Evolutionary conservation across 2,888 invertebrate genomes (phyloP), one percentile per base, ranked within the genome.

Genomic region (Cataglyphis rosenhaueri): DNA sequence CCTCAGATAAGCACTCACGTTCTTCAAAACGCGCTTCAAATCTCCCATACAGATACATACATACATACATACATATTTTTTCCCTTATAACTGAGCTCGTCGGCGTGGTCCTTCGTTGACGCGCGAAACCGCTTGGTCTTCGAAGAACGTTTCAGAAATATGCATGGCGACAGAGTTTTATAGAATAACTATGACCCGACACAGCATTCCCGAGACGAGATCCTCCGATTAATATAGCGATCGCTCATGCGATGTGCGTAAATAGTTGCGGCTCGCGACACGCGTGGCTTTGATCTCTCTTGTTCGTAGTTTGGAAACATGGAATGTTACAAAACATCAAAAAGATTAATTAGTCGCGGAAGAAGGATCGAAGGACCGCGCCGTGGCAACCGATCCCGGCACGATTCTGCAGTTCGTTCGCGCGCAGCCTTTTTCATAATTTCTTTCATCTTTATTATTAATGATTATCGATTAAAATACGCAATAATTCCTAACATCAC

Each of bases 241-340:
- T 78, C 41, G 57, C 70, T 55, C 15, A 38, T 76, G 29, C 66
- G 55, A 84, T 64, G 55, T 44, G 64, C 71, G 48, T 71, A 55
- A 55, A 73, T 81, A 61, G 61, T 81, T 74, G 85, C 64, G 82
- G 74, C 83, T 64, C 73, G 68, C 70, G 74, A 66, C 61, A 64
- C 83, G 83, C 84, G 57, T 62, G 82, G 86, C 74, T 85, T 85
- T 83, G 87, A 86, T 87, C 84, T 86, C 35, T n/a, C 44, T 70
- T 78, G 87, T 90, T 85, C 85, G 86, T 59, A 91, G 91, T 92
- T 91, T 91, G 91, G 89, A 92, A 92, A 91, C 91, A 92, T 93
- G 93, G 93, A 93, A 93, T 93, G 93, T 93, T 89, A 91, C 87
- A 92, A 93, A 92, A 92, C 86, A 91, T 92, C 86, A 90, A 90